Evolutionary conservation across 2,113 vertebrate species (phyloP).

Genomic region (Prochilodus magdalenae): DNA sequence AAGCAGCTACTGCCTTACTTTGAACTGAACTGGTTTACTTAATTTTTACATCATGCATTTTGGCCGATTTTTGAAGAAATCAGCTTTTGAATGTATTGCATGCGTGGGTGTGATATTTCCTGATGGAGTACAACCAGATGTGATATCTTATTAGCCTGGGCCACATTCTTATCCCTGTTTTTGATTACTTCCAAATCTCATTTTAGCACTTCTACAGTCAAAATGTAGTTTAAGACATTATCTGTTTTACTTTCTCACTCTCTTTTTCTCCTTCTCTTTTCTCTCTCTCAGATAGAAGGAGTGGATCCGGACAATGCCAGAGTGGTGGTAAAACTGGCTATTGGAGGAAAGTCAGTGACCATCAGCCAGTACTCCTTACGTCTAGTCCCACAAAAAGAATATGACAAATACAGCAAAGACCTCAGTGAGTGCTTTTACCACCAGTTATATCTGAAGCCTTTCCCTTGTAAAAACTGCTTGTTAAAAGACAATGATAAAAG

Average conservation of each 20-base stretch:
- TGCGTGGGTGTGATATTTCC: too few relatives aligned
- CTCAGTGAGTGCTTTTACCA: slow-evolving; percentile 75
- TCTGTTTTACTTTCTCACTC: background rate
- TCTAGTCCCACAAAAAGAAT: slow-evolving; percentile 81
- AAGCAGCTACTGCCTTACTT: too few relatives aligned
- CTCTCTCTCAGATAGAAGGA: slow-evolving; percentile 81
- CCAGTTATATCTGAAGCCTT: background rate
- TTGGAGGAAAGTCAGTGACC: slow-evolving; percentile 78
- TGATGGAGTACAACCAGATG: background rate
- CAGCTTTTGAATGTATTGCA: too few relatives aligned
- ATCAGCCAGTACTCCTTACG: slow-evolving; percentile 83
- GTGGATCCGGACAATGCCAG: slow-evolving; percentile 89
- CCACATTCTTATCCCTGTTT: background rate
- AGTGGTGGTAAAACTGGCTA: slow-evolving; percentile 83
- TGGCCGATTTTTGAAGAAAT: background rate
- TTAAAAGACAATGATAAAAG: background rate
- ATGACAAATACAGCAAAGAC: slow-evolving; percentile 80
- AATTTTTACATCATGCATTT: background rate
- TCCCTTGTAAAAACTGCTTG: background rate
- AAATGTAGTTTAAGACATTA: background rate
- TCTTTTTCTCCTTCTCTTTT: slow-evolving; percentile 9
- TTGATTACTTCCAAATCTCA: too few relatives aligned
- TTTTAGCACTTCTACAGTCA: background rate
- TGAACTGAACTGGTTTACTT: background rate
- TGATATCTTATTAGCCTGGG: background rate